Evolutionary conservation across 2,888 invertebrate genomes (phyloP).

Genomic region (Emmelina monodactyla): DNA sequence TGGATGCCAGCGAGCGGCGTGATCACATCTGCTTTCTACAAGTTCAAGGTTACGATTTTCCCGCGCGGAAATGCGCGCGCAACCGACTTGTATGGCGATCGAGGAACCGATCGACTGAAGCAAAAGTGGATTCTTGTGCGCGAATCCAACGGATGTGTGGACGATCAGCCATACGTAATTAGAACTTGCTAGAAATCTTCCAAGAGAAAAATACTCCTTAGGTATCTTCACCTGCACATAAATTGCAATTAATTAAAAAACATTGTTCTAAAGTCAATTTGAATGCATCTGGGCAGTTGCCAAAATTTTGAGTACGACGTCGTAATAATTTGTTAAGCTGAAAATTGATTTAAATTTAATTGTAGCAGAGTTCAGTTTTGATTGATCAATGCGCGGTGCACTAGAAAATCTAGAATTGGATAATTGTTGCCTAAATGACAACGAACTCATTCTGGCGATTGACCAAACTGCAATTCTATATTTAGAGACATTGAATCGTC

Average conservation of each 20-base stretch:
- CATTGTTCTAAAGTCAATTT: not conserved
- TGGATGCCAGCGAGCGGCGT: no score
- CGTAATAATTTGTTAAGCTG: not conserved
- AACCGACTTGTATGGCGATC: not conserved
- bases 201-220: no score
- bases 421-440: constrained; percentile 25
- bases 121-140: constrained; percentile 2
- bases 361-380: constrained; percentile 2
- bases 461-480: no score
- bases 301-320: no score
- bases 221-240: not conserved
- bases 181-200: not conserved
- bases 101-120: not conserved
- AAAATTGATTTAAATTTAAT: not conserved
- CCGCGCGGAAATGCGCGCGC: no score
- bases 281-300: not conserved
- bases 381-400: constrained; percentile 7
- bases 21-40: not conserved
- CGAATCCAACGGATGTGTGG: not conserved
- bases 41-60: constrained; percentile 1
- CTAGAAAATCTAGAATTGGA: constrained; percentile 20
- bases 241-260: not conserved
- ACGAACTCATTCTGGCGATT: constrained; percentile 22
- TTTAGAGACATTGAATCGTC: no score
- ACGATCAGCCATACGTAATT: not conserved